Evolutionary conservation across 2,888 invertebrate species (phyloP), one percentile per base, ranked within the genome.

Genomic region (Cyclophora albipunctata): DNA sequence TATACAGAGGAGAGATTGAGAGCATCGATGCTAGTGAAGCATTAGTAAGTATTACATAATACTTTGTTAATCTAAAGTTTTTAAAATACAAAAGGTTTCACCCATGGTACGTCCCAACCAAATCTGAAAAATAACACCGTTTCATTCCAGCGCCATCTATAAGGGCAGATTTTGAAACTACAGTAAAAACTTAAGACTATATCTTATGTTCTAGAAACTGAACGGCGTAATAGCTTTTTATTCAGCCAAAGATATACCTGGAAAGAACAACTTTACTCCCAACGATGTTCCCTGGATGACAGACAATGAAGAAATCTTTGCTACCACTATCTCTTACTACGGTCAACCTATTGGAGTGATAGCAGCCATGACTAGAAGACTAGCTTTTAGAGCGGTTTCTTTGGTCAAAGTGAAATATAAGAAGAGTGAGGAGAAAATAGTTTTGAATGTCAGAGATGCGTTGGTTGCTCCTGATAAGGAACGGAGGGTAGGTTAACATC

Each of bases 341-440:
- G 92, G 94, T 0, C 96, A 96, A 66, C 92, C 95, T 0, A 67
- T 95, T 3, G 96, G 94, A 0, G 67, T 96, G 1, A 84, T 96
- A 4, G 91, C 93, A 0, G 96, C 96, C 0, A 89, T 81, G 5
- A 90, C 87, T 2, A 90, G 90, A 34, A 81, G 81, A 0, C 61
- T 91, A 2, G 85, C 84, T 0, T 33, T 78, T 0, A 63, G 63
- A 34, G 84, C 82, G 2, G 78, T 77, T 0, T 61, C 56, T 1
- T 43, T 81, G 41, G 81, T 94, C 0, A 84, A 87, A 66, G 84
- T 93, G 0, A 79, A 74, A 81, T 93, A 92, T 58, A 81, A 79
- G 41, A 78, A 89, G 46, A 71, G 84, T 0, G 64, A 66, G 40
- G 79, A 73, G 3, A 88, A 89, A 2, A 81, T 81, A 1, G 73